These are phyloP conservation scores for Uloborus diversus DNA, from an alignment of 1,140 invertebrate genomes.

Conservation along the genomic window DNA sequence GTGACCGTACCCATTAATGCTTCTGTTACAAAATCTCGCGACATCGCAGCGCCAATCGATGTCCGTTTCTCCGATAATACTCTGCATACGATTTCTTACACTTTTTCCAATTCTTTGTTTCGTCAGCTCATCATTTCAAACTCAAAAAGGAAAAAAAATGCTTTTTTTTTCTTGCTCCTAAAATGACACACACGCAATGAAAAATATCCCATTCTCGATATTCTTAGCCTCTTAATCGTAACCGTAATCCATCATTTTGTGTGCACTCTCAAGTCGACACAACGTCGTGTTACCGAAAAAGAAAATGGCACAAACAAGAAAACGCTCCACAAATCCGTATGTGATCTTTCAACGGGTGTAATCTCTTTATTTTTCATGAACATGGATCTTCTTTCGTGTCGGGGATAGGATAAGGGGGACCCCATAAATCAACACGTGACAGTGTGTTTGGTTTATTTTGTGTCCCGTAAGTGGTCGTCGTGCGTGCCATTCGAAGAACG, in stretches of 20 bases:
- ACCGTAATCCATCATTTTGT: constrained; percentile 49
- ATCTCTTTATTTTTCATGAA: constrained; percentile 48
- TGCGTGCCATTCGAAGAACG: too few relatives aligned
- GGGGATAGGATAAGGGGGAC: constrained; percentile 18
- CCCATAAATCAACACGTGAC: constrained; percentile 42
- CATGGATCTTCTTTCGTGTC: constrained; percentile 29
- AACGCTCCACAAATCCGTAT: constrained; percentile 33
- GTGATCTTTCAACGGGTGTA: constrained; percentile 39
- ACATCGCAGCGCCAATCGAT: too few relatives aligned
- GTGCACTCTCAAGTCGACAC: neutral
- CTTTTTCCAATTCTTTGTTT: constrained; percentile 2
- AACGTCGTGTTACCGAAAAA: neutral
- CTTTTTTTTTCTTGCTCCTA: neutral
- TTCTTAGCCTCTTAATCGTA: constrained; percentile 32
- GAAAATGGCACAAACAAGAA: neutral
- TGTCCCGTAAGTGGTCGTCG: too few relatives aligned
- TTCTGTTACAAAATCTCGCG: too few relatives aligned
- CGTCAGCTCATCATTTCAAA: neutral
- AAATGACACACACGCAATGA: constrained; percentile 8
- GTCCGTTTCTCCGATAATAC: too few relatives aligned
- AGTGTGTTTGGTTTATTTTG: constrained; percentile 4
- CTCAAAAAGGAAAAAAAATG: too few relatives aligned
- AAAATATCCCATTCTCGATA: constrained; percentile 47
- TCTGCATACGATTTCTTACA: too few relatives aligned
- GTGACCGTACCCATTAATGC: too few relatives aligned